These are phyloP conservation scores for Pogonophryne albipinna DNA, from an alignment of 2,797 vertebrate species.

Conservation along the genomic window DNA sequence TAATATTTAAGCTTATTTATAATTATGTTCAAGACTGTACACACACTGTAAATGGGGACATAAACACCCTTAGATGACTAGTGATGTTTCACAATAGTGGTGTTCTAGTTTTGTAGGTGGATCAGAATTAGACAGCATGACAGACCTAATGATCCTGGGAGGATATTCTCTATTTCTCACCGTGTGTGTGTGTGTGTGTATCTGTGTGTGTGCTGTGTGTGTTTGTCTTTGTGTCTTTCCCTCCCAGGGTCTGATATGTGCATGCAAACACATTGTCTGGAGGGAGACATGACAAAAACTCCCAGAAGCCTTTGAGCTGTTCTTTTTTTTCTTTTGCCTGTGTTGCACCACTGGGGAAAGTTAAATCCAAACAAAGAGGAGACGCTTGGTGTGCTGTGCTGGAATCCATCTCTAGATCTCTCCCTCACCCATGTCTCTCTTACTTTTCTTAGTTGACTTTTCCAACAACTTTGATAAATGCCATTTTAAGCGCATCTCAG, in stretches of 20 bases:
- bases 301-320: conserved; percentile 86
- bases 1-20: conserved; percentile 83
- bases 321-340: conserved; percentile 77
- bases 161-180: conserved; percentile 70
- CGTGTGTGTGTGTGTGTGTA: conserved; percentile 56
- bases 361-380: conserved; percentile 87
- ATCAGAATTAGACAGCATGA: conserved; percentile 83
- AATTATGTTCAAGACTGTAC: conserved; percentile 76
- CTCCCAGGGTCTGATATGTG: conserved; percentile 86
- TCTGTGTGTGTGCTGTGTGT: conserved; percentile 73
- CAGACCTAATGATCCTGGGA: conserved; percentile 83
- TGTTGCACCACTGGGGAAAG: conserved; percentile 82
- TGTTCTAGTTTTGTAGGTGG: conserved; percentile 84
- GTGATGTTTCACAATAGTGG: conserved; percentile 72
- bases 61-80: conserved; percentile 74
- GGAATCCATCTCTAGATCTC: conserved; percentile 78
- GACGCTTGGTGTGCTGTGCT: conserved; percentile 69
- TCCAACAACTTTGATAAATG: conserved; percentile 77
- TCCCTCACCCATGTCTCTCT: conserved; percentile 76
- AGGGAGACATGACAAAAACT: conserved; percentile 88
- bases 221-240: conserved; percentile 82
- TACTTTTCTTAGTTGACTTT: conserved; percentile 78
- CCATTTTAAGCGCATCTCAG: conserved; percentile 63
- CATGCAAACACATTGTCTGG: conserved; percentile 86
- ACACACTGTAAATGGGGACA: conserved; percentile 75